A percentile compares a stretch with the other conserved stretches of the same genome.
Conservation (phyloP, 2,888 invertebrate species). For the Clunio marinus region DNA sequence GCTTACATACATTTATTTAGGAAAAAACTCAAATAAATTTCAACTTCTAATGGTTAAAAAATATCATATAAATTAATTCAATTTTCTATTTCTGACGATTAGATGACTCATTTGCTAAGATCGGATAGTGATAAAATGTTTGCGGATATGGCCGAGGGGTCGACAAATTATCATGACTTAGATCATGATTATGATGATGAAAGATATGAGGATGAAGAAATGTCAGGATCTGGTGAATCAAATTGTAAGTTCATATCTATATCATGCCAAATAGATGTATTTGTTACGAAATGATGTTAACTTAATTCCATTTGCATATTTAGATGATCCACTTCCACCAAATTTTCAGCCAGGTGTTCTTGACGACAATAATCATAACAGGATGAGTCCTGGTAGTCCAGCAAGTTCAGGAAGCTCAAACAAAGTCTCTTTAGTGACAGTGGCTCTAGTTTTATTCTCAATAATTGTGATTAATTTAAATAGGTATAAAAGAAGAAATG, state of each 20-base stretch:
- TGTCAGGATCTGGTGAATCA: constrained; percentile 6
- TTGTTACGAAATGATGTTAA: no score
- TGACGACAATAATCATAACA: not conserved
- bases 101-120: constrained; percentile 39
- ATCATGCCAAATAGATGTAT: no score
- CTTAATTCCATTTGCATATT: not conserved
- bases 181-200: constrained; percentile 5
- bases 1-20: no score
- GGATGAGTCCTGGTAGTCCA: not conserved
- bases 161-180: not conserved
- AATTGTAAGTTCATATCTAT: not conserved
- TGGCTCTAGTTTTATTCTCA: constrained; percentile 28
- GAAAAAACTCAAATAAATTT: no score
- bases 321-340: not conserved
- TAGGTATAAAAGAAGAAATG: no score
- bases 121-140: constrained; percentile 35
- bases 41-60: no score
- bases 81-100: not conserved
- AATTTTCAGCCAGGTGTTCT: not conserved
- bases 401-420: not conserved
- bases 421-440: constrained; percentile 11
- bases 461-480: constrained; percentile 38
- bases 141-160: constrained; percentile 31
- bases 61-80: not conserved
- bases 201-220: constrained; percentile 13